These are phyloP conservation scores for Melinaea menophilus DNA, from an alignment of 2,888 invertebrate species.

Conservation along the genomic window DNA sequence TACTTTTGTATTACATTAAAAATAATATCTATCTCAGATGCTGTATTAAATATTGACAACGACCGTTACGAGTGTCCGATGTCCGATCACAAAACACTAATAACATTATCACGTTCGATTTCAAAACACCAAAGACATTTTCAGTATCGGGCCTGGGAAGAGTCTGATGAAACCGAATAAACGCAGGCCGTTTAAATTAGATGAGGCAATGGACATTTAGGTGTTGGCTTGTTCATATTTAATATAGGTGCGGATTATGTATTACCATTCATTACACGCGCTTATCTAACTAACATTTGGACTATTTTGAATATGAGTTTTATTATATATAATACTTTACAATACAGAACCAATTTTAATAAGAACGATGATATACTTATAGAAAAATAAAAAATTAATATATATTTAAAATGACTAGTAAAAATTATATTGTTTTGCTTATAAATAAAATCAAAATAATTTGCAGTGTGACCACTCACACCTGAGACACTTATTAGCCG, in stretches of 20 bases:
- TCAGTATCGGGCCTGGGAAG: constrained; percentile 46
- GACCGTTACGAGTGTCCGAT: not conserved
- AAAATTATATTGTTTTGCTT: too few species aligned
- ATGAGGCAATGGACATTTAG: constrained; percentile 45
- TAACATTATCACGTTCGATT: constrained; percentile 25
- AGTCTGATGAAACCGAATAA: constrained; percentile 48
- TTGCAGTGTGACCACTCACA: too few species aligned
- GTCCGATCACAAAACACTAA: constrained; percentile 16
- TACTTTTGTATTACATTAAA: too few species aligned
- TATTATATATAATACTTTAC: too few species aligned
- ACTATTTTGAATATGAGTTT: not conserved
- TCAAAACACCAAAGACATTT: constrained; percentile 44
- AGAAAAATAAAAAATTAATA: too few species aligned
- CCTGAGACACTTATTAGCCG: too few species aligned
- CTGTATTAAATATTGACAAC: too few species aligned
- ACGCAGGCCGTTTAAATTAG: constrained; percentile 44
- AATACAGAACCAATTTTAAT: too few species aligned
- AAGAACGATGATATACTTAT: too few species aligned
- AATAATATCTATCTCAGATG: too few species aligned
- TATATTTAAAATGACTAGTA: too few species aligned
- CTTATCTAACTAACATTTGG: not conserved
- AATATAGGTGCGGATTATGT: constrained; percentile 27
- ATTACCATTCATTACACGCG: constrained; percentile 1
- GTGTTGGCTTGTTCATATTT: constrained; percentile 23
- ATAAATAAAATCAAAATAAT: too few species aligned